A percentile compares a stretch with the other conserved stretches of the same genome.
Conservation (phyloP, 1,140 invertebrate genomes). For the Aphidius gifuensis region DNA sequence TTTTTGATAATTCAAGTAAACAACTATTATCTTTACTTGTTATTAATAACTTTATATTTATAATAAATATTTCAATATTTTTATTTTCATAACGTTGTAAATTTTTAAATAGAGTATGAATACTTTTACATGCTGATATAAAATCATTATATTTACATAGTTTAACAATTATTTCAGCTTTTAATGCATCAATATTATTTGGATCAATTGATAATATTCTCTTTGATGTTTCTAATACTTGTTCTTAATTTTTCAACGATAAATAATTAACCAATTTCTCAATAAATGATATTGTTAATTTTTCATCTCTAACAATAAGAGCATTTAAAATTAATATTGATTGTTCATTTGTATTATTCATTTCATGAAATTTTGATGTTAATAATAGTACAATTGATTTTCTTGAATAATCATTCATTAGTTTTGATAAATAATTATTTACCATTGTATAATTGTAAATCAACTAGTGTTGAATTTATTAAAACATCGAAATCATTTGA, state of each 20-base stretch:
- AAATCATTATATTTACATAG: too few relatives aligned
- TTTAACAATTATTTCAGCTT: too few relatives aligned
- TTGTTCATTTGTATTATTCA: too few relatives aligned
- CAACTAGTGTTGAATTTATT: slow-evolving; percentile 78
- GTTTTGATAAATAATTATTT: slow-evolving; percentile 57
- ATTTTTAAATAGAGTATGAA: too few relatives aligned
- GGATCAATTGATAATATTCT: slow-evolving; percentile 64
- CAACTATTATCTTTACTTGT: slow-evolving; percentile 71
- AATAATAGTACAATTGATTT: slow-evolving; percentile 64
- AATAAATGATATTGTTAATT: slow-evolving; percentile 71
- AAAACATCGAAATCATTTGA: slow-evolving; percentile 62
- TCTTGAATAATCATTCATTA: slow-evolving; percentile 57
- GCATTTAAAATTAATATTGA: slow-evolving; percentile 64
- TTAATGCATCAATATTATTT: too few relatives aligned
- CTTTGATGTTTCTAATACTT: slow-evolving; percentile 73
- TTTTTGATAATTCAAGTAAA: slow-evolving; percentile 69
- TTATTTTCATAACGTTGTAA: too few relatives aligned
- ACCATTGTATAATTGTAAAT: slow-evolving; percentile 55
- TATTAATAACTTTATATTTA: slow-evolving; percentile 73
- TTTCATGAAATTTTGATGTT: too few relatives aligned
- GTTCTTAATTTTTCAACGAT: slow-evolving; percentile 82
- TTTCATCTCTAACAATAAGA: slow-evolving; percentile 73
- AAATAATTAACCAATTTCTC: slow-evolving; percentile 88
- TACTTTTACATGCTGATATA: too few relatives aligned
- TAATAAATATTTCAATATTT: slow-evolving; percentile 64